These are phyloP conservation scores for Actinernus sp. DNA, from an alignment of 92 coral and sea anemone genomes.

Conservation along the genomic window DNA sequence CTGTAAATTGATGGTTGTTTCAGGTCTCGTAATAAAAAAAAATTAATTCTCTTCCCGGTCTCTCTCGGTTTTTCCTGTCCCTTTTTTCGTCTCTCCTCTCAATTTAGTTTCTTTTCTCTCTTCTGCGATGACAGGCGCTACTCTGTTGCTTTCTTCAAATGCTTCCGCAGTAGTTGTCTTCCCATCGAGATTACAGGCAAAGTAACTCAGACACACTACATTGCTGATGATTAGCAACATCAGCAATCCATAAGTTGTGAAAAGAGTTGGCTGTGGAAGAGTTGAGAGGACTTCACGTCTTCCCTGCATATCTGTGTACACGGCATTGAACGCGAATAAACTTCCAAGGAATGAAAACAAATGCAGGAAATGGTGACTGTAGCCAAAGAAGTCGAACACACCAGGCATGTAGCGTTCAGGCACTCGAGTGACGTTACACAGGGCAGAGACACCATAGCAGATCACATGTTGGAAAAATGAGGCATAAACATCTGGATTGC, in stretches of 20 bases:
- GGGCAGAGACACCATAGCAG: conserved; percentile 31
- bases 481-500: conserved; percentile 6
- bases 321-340: conserved; percentile 36
- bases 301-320: conserved; percentile 3
- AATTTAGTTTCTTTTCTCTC: too few relatives aligned
- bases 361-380: conserved; percentile 75
- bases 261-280: background rate
- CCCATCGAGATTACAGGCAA: too few relatives aligned
- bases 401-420: conserved; percentile 73
- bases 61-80: too few relatives aligned
- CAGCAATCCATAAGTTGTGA: conserved; percentile 1
- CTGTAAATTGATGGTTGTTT: too few relatives aligned
- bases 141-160: too few relatives aligned
- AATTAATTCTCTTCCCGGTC: too few relatives aligned
- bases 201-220: too few relatives aligned
- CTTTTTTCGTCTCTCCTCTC: too few relatives aligned
- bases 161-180: too few relatives aligned
- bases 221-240: background rate
- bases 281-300: background rate
- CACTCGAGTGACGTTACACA: conserved; percentile 29
- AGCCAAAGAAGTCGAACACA: conserved; percentile 56
- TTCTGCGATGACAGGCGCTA: too few relatives aligned
- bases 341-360: conserved; percentile 37
- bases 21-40: too few relatives aligned
- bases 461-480: conserved; percentile 32